phyloP scores from a whole-genome alignment of 2,113 vertebrate genomes.

The Enhydra lutris region DNA sequence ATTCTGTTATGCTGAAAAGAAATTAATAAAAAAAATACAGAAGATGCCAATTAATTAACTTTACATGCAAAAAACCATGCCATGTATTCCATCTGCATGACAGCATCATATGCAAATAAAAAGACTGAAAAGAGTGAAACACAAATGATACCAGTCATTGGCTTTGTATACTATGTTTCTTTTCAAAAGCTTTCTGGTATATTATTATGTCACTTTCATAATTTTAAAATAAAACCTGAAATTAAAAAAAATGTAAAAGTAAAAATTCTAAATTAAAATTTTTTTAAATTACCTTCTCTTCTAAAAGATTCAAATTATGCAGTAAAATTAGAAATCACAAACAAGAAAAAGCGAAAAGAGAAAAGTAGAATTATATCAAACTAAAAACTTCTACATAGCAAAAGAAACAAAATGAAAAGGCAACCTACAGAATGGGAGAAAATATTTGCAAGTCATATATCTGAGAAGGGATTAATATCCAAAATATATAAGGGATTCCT shows the following conservation, averaged over 20 bases:
- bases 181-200: no score
- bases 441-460: neutral
- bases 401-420: neutral
- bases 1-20: no score
- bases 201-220: no score
- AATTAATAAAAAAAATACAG: no score
- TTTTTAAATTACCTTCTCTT: neutral
- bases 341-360: neutral
- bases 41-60: no score
- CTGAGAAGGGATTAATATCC: neutral
- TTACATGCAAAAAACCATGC: no score
- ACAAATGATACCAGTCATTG: no score
- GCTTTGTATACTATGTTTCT: no score
- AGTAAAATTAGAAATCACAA: neutral
- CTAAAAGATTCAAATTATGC: neutral
- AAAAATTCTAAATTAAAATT: neutral
- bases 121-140: no score
- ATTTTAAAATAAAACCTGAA: no score
- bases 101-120: no score
- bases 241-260: neutral
- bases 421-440: neutral
- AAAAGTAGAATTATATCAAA: neutral
- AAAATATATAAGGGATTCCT: neutral
- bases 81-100: no score
- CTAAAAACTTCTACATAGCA: neutral